Evolutionary conservation across 2,113 vertebrate genomes (phyloP).

Genomic region (Halichoerus grypus): DNA sequence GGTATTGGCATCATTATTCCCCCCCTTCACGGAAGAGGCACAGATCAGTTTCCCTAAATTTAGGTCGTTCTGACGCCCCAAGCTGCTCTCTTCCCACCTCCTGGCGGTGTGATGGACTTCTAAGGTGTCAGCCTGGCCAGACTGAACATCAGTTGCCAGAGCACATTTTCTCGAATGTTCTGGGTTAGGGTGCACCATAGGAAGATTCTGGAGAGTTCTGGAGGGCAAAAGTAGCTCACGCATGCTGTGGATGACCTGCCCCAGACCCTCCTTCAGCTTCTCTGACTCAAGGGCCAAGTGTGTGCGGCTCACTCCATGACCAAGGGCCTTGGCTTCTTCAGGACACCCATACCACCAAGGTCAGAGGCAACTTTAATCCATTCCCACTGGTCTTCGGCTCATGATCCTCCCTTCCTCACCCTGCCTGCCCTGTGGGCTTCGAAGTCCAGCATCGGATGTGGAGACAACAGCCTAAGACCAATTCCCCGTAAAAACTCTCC

Average conservation of each 20-base stretch:
- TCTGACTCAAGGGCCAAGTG: neutral
- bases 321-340: neutral
- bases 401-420: neutral
- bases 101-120: rapidly evolving
- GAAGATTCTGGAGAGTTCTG: neutral
- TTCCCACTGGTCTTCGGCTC: neutral
- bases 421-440: neutral
- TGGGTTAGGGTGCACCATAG: neutral
- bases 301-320: neutral
- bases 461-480: neutral
- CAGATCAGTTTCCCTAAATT: neutral
- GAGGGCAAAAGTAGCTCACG: too few relatives aligned
- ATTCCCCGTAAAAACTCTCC: neutral
- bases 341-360: neutral
- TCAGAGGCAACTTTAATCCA: neutral
- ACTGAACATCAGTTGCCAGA: neutral
- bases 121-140: neutral
- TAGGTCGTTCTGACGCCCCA: neutral
- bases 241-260: rapidly evolving
- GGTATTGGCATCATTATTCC: neutral
- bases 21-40: neutral
- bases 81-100: neutral
- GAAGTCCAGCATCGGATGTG: rapidly evolving
- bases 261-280: neutral
- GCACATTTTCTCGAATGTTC: neutral